A percentile compares a stretch with the other conserved stretches of the same genome.
Evolutionary conservation across 2,888 invertebrate species (phyloP).

Genomic region (Hypercompe scribonia): DNA sequence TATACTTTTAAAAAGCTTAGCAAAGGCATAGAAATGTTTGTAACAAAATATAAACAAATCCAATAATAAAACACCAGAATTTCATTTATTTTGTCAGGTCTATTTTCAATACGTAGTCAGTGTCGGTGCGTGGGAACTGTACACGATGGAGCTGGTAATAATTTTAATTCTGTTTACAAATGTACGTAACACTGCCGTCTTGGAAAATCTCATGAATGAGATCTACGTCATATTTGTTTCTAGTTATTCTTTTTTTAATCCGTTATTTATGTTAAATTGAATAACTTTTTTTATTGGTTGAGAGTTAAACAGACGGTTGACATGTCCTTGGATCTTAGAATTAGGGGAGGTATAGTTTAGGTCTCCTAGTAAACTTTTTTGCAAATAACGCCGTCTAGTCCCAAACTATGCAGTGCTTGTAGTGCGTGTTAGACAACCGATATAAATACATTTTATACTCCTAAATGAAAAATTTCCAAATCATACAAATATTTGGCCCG

Average conservation of each 20-base stretch:
- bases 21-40: background rate
- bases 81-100: conserved; percentile 7
- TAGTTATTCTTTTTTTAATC: background rate
- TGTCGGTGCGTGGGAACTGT: background rate
- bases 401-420: too few species aligned
- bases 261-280: background rate
- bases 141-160: conserved; percentile 15
- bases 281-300: background rate
- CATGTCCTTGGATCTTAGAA: too few species aligned
- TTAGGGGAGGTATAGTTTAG: too few species aligned
- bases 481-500: too few species aligned
- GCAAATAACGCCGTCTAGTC: too few species aligned
- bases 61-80: conserved; percentile 12
- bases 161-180: conserved; percentile 18
- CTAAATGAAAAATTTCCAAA: too few species aligned
- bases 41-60: background rate
- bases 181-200: conserved; percentile 8
- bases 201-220: conserved; percentile 24
- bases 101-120: conserved; percentile 12
- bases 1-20: background rate
- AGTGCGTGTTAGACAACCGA: too few species aligned
- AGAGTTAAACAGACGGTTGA: too few species aligned
- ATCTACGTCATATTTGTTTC: conserved; percentile 14
- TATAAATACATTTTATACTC: too few species aligned
- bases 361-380: too few species aligned